Conservation (phyloP, 1,140 invertebrate species). For the Campoletis sonorensis region DNA sequence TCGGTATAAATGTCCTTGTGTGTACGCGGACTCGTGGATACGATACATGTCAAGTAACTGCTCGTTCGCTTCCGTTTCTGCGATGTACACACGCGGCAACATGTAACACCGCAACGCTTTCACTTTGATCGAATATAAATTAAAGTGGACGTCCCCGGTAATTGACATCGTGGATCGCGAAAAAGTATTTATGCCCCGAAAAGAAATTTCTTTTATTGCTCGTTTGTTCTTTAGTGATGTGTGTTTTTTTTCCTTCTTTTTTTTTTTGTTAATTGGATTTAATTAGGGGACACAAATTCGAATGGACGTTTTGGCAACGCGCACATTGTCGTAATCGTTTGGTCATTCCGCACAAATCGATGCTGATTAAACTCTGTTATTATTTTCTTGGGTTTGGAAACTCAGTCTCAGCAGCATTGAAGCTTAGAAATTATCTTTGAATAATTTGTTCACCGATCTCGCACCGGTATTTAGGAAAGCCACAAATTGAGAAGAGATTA, state of each 20-base stretch:
- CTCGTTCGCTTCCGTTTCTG: conserved; percentile 5
- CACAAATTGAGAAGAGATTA: background rate
- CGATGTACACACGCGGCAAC: background rate
- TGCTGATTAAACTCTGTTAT: no score
- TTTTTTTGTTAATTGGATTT: background rate
- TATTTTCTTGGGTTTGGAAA: no score
- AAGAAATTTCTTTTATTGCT: background rate
- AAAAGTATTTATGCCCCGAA: background rate
- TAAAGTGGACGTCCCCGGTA: conserved; percentile 9
- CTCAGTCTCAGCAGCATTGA: no score
- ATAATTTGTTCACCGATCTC: background rate
- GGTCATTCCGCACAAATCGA: no score
- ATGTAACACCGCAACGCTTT: background rate
- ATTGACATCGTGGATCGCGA: background rate
- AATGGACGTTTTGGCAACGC: no score
- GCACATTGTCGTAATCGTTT: no score
- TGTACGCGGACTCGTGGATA: background rate
- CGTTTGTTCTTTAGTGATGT: background rate
- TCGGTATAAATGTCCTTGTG: background rate
- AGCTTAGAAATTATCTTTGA: no score
- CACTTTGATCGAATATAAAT: conserved; percentile 21
- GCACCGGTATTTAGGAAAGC: background rate
- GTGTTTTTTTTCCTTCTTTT: background rate
- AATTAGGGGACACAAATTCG: no score
- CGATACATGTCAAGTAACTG: background rate